Evolutionary conservation across 2,113 vertebrate genomes (phyloP).

Genomic region (Alouatta palliata): DNA sequence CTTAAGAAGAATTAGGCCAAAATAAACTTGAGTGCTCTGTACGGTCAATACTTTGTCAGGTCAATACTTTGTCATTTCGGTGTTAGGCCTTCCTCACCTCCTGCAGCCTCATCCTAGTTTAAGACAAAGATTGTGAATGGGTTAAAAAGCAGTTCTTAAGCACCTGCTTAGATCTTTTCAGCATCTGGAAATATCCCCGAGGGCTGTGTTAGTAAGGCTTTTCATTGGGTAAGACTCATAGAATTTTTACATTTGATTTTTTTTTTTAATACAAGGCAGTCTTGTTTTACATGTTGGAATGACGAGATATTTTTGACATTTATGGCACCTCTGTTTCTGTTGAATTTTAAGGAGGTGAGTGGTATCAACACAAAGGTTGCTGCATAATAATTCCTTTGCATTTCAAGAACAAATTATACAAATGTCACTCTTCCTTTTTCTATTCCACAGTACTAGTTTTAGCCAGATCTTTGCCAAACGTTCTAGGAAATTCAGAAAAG

Average conservation of each 20-base stretch:
- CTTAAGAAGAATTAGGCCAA: background rate
- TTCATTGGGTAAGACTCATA: background rate
- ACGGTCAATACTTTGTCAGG: background rate
- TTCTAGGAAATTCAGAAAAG: background rate
- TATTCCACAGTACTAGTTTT: background rate
- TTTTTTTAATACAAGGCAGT: background rate
- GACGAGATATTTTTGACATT: background rate
- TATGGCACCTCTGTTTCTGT: background rate
- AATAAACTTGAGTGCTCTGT: background rate
- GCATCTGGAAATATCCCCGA: background rate
- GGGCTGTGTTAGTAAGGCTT: background rate
- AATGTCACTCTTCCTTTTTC: background rate
- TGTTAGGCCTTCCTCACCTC: background rate
- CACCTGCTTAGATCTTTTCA: background rate
- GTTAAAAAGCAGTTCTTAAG: background rate
- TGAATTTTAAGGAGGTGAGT: background rate
- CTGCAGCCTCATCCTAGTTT: background rate
- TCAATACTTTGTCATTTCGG: background rate
- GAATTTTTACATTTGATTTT: background rate
- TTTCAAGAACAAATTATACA: background rate
- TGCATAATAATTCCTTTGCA: background rate
- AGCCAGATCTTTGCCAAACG: background rate
- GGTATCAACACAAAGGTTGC: background rate
- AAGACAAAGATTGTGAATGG: background rate
- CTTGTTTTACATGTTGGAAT: background rate